Percentiles rank a stretch among this genome's conserved stretches.
Conservation (phyloP, 2,888 invertebrate species). For the Acrobasis repandana region DNA sequence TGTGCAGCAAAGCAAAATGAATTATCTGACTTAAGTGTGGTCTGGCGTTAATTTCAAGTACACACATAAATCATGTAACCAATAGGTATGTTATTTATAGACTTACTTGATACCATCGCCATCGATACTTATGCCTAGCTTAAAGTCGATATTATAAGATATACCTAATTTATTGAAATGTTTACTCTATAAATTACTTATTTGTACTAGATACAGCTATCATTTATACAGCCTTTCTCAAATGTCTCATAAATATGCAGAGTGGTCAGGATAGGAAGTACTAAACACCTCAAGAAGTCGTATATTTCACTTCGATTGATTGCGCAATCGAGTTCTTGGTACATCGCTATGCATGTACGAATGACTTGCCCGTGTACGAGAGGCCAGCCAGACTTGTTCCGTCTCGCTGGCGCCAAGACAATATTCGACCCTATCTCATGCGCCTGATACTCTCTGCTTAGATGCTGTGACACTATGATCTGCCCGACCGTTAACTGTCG, state of each 20-base stretch:
- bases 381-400: conserved; percentile 28
- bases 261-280: conserved; percentile 41
- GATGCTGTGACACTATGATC: conserved; percentile 33
- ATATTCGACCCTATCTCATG: conserved; percentile 37
- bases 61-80: too few relatives aligned
- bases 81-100: too few relatives aligned
- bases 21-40: too few relatives aligned
- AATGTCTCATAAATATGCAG: conserved; percentile 56
- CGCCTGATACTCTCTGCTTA: conserved; percentile 31
- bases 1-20: too few relatives aligned
- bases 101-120: too few relatives aligned
- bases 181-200: neutral
- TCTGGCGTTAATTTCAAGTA: too few relatives aligned
- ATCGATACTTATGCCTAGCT: too few relatives aligned
- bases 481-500: conserved; percentile 36
- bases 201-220: conserved; percentile 27
- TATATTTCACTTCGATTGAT: conserved; percentile 44
- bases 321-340: conserved; percentile 42
- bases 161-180: too few relatives aligned
- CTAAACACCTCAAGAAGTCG: conserved; percentile 48
- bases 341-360: conserved; percentile 31
- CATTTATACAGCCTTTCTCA: conserved; percentile 52
- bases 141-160: too few relatives aligned
- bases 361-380: conserved; percentile 37
- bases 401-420: conserved; percentile 36